Conservation (phyloP, 2,113 vertebrate genomes). For the Setophaga petechia region DNA sequence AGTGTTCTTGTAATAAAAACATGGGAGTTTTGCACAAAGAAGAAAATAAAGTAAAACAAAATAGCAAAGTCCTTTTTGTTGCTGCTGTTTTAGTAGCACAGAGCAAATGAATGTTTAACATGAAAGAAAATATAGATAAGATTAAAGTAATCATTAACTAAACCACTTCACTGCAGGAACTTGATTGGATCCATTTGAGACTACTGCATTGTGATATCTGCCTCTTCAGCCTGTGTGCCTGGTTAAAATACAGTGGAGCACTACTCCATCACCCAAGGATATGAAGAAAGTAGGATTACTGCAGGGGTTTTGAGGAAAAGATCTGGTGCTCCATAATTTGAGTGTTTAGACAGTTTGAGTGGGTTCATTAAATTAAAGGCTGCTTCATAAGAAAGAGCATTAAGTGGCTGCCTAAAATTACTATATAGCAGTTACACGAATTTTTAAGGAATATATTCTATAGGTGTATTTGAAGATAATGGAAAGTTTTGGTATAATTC, state of each 20-base stretch:
- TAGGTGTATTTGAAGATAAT: not conserved
- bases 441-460: not conserved
- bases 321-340: not conserved
- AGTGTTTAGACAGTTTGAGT: not conserved
- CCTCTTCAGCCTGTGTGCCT: not conserved
- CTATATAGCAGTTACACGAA: not conserved
- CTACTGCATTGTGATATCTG: not conserved
- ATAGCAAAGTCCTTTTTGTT: not conserved
- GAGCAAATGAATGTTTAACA: not conserved
- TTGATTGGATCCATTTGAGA: constrained; percentile 22
- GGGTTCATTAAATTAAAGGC: not conserved
- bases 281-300: not conserved
- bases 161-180: constrained; percentile 5
- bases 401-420: not conserved
- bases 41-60: not conserved
- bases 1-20: not conserved
- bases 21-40: not conserved
- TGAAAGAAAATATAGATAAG: not conserved
- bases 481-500: not conserved
- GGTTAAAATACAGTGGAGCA: not conserved
- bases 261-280: not conserved
- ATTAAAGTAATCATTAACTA: constrained; percentile 14
- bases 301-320: not conserved
- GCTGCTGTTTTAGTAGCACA: not conserved
- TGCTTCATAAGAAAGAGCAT: not conserved